Percentiles rank a stretch among this genome's conserved stretches.
Conservation (phyloP, 2,888 invertebrate genomes). For the Hypena proboscidalis region DNA sequence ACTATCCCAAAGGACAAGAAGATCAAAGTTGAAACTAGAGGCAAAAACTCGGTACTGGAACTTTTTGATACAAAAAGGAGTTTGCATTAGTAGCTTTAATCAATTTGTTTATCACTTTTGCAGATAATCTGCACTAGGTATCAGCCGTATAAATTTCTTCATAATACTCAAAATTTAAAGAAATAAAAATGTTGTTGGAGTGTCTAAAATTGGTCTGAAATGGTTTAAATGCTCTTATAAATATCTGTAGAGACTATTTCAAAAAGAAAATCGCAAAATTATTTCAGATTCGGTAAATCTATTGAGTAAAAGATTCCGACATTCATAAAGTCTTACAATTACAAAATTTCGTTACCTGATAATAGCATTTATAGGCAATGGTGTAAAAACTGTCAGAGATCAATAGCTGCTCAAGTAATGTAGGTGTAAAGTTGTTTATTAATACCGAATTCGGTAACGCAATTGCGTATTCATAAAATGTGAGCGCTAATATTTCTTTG, state of each 20-base stretch:
- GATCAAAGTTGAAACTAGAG: conserved; percentile 44
- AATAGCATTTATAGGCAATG: too few species aligned
- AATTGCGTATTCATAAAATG: conserved; percentile 9
- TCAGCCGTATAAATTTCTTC: neutral
- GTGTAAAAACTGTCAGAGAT: conserved; percentile 7
- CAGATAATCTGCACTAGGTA: conserved; percentile 5
- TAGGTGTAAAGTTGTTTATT: conserved; percentile 9
- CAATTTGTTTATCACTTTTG: conserved; percentile 9
- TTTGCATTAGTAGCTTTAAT: conserved; percentile 12
- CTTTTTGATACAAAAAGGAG: conserved; percentile 20
- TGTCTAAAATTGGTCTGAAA: too few species aligned
- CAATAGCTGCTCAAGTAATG: conserved; percentile 2
- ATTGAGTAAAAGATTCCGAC: too few species aligned
- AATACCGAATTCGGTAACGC: conserved; percentile 9
- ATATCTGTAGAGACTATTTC: too few species aligned
- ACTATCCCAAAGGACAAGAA: conserved; percentile 43
- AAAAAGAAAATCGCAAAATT: too few species aligned
- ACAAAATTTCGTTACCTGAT: too few species aligned
- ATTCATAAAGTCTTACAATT: too few species aligned
- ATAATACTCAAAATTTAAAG: neutral
- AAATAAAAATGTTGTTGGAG: neutral
- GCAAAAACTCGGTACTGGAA: conserved; percentile 40
- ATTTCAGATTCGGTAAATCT: too few species aligned
- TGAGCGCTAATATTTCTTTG: conserved; percentile 30
- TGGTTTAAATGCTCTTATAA: too few species aligned